These are phyloP conservation scores for Rhynchotus rufescens DNA, from an alignment of 2,797 vertebrate species.

Conservation along the genomic window DNA sequence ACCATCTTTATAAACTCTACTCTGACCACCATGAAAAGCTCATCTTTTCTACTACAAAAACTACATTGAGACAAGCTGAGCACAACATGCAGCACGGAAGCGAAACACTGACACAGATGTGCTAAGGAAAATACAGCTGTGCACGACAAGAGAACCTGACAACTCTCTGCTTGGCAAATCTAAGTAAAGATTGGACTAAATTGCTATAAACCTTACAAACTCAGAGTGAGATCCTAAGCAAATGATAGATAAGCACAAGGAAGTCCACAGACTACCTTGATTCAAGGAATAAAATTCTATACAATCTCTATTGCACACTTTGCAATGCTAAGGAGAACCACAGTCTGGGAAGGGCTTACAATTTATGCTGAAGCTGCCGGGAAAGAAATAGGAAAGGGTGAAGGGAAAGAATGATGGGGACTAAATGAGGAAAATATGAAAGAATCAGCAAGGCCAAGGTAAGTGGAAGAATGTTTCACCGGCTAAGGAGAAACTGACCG, in stretches of 20 bases:
- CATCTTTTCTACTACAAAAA: neutral
- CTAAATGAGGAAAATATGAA: neutral
- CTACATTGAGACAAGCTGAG: neutral
- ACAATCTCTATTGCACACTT: neutral
- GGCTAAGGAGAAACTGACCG: neutral
- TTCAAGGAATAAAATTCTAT: neutral
- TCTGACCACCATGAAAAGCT: neutral
- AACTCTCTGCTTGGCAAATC: neutral
- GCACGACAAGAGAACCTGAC: neutral
- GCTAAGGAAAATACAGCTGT: neutral
- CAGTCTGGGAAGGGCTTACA: neutral
- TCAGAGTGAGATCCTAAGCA: neutral
- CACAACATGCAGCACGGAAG: too few species aligned
- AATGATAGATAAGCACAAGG: neutral
- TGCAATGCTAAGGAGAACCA: neutral
- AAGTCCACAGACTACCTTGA: neutral
- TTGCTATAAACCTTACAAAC: neutral
- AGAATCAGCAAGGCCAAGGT: neutral
- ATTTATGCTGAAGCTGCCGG: neutral
- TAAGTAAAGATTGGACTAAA: neutral
- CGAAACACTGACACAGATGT: neutral
- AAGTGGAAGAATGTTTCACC: neutral
- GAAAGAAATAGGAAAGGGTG: accelerated
- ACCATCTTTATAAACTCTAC: neutral
- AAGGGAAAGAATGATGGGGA: neutral